Percentiles rank a stretch among this genome's conserved stretches.
phyloP scores from a whole-genome alignment of 2,888 invertebrate genomes.

The Pammene fasciana region DNA sequence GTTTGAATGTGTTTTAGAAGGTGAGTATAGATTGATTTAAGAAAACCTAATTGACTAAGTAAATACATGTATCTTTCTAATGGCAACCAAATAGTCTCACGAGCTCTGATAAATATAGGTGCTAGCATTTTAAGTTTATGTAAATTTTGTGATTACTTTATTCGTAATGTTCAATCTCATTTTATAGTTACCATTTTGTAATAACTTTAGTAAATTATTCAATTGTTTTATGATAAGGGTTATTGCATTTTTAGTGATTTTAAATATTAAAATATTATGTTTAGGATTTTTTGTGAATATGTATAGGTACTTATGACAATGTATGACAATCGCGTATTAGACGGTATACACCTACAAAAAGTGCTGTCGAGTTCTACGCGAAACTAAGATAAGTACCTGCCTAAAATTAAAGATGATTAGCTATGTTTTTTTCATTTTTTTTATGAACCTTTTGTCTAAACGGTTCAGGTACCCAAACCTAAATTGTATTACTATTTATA shows the following conservation, averaged over 20 bases:
- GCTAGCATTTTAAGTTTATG: slow-evolving; percentile 13
- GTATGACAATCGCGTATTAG: neutral
- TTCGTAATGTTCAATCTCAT: slow-evolving; percentile 36
- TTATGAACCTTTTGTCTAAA: no score
- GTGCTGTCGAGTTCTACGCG: neutral
- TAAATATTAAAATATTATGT: slow-evolving; percentile 19
- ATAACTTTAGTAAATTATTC: slow-evolving; percentile 37
- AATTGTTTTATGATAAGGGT: slow-evolving; percentile 35
- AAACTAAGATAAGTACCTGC: neutral
- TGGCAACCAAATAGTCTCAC: slow-evolving; percentile 6
- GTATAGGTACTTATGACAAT: neutral
- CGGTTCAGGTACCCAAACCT: no score
- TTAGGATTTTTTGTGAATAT: slow-evolving; percentile 11
- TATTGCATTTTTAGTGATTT: slow-evolving; percentile 40
- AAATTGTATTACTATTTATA: no score
- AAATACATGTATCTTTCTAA: neutral
- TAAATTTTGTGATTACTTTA: slow-evolving; percentile 35
- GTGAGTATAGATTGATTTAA: slow-evolving; percentile 21
- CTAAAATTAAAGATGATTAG: no score
- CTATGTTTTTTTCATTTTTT: no score
- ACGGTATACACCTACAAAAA: neutral
- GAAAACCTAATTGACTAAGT: neutral
- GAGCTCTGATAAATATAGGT: slow-evolving; percentile 1
- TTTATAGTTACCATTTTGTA: slow-evolving; percentile 39
- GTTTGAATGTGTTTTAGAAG: slow-evolving; percentile 6